Base-by-base conservation (phyloP, 2,797 vertebrate species). In the Macroramphosus scolopax region DNA sequence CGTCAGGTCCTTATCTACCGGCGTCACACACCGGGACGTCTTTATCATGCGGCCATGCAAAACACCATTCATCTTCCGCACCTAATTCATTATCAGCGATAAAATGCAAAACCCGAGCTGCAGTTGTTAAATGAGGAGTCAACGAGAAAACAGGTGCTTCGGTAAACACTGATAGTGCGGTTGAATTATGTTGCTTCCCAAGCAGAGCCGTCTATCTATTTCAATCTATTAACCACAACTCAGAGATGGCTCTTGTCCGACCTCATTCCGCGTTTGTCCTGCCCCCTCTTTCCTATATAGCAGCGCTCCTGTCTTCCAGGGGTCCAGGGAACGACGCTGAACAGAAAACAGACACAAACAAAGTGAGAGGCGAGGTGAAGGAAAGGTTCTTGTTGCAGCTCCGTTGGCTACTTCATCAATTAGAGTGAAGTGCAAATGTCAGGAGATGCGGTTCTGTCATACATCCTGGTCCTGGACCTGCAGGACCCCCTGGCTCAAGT, bases 41-140 rank as follows among this genome's bases (percentile, higher is more conserved):
- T 88, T 89, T 89, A 91, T 90, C 88, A 86, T 84, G 86, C 88
- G 87, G 80, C 83, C 77, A 88, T 89, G 85, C 88, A 91, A 89
- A 91, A 85, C 87, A 86, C 83, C 84, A 89, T 91, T 89, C 78
- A 72, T 91, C 89, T 88, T 88, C 82, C 51, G 61, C 51, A 50
- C 80, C 81, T 81, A 85, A 84, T 87, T 87, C 73, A 79, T 77
- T 78, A 79, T 72, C 51, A 20, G 66, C 63, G 85, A 89, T 87
- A 88, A 89, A 87, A 89, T 87, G 87, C 84, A 82, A 78, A 86
- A 75, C 76, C 67, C 47, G 43, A 14, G 68, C 75, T 53, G 66
- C 65, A 3, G 62, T 56, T 75, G 76, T 77, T 85, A 76, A 82
- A 86, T 66, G 66, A 64, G 71, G 62, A 65, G 51, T 59, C 44